Conservation (phyloP, 2,797 vertebrate genomes). For the Helarctos malayanus region DNA sequence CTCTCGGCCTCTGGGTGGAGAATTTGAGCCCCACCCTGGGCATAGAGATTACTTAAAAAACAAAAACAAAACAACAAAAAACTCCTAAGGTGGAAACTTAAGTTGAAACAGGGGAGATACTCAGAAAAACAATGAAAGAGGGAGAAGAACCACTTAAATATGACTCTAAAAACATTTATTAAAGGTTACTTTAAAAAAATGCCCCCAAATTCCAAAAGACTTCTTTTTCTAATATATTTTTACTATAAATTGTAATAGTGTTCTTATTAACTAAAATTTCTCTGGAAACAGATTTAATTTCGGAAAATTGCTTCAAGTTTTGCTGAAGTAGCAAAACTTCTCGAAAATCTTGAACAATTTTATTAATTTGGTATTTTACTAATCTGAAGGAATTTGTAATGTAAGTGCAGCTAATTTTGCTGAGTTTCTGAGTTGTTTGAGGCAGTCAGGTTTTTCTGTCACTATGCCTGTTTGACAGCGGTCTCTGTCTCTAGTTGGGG, state of each 20-base stretch:
- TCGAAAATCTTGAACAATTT: not conserved
- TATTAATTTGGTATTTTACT: not conserved
- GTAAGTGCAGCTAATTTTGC: not conserved
- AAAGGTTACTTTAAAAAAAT: not conserved
- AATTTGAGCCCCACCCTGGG: not conserved
- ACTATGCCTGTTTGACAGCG: no score
- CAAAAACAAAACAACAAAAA: not conserved
- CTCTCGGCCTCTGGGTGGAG: not conserved
- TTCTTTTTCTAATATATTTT: not conserved
- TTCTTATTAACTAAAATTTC: not conserved
- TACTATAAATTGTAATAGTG: not conserved
- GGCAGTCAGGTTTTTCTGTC: not conserved
- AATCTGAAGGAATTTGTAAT: not conserved
- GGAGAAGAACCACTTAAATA: not conserved
- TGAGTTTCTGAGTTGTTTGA: not conserved
- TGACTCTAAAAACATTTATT: not conserved
- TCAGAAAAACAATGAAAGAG: constrained; percentile 14
- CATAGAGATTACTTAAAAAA: not conserved
- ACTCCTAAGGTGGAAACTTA: not conserved
- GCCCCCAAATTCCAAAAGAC: not conserved
- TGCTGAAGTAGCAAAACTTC: not conserved
- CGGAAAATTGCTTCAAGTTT: not conserved
- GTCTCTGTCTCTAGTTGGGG: not conserved
- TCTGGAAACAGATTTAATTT: constrained; percentile 1
- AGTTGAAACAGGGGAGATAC: not conserved